Evolutionary conservation across 2,113 vertebrate species (phyloP).

Genomic region (Muntiacus reevesi): DNA sequence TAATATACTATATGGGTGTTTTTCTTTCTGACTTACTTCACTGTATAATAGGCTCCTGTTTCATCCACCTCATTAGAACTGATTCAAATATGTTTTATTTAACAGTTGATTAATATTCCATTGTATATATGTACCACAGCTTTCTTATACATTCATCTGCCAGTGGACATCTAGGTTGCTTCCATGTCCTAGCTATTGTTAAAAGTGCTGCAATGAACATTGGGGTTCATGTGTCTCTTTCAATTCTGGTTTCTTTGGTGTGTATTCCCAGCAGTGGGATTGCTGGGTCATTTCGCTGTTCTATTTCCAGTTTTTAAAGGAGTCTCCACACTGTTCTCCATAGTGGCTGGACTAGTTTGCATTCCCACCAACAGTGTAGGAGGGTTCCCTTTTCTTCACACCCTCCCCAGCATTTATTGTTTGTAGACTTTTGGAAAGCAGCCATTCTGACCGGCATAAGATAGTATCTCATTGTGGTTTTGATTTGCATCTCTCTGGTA

Average conservation of each 20-base stretch:
- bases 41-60: not conserved
- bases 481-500: not conserved
- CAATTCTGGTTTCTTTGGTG: not conserved
- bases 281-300: not conserved
- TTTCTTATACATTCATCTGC: not conserved
- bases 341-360: not conserved
- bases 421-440: not conserved
- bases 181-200: not conserved
- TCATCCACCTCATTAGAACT: not conserved
- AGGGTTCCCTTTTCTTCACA: not conserved
- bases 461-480: not conserved
- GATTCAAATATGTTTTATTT: not conserved
- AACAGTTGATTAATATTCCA: not conserved
- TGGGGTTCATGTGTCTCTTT: not conserved
- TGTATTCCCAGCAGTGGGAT: not conserved
- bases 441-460: not conserved
- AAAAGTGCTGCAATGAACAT: not conserved
- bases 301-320: not conserved
- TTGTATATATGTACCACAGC: not conserved
- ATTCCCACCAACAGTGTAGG: not conserved
- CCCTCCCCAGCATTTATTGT: not conserved
- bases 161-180: not conserved
- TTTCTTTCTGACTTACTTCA: not conserved
- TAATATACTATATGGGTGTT: not conserved
- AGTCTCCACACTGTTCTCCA: not conserved